Conservation (phyloP, 2,888 invertebrate species). For the Lordiphosa andalusiaca region DNA sequence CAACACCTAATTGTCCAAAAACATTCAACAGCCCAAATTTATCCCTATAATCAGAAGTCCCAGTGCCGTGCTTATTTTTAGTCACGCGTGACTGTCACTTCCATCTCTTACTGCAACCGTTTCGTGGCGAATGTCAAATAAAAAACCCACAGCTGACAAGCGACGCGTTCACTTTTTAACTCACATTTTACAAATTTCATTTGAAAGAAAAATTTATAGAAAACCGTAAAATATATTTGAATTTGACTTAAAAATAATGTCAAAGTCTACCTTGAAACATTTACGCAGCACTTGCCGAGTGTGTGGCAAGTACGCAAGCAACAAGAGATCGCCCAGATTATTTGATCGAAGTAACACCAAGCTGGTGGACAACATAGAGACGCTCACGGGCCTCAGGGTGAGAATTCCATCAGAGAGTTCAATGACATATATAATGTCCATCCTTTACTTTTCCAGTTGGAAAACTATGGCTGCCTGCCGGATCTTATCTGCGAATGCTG, state of each 20-base stretch:
- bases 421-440: not conserved
- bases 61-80: not conserved
- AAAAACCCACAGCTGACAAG: conserved; percentile 24
- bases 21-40: too few species aligned
- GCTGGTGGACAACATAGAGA: conserved; percentile 48
- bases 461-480: conserved; percentile 42
- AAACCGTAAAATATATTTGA: not conserved
- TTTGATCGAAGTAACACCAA: conserved; percentile 51
- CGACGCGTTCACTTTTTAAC: conserved; percentile 41
- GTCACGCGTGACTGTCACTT: conserved; percentile 1
- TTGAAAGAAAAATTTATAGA: not conserved
- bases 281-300: conserved; percentile 62
- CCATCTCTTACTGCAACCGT: not conserved
- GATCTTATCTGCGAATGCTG: conserved; percentile 64
- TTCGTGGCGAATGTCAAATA: conserved; percentile 13
- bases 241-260: conserved; percentile 31
- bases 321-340: conserved; percentile 57
- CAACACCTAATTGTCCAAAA: too few species aligned
- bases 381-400: conserved; percentile 54
- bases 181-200: not conserved
- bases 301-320: conserved; percentile 61
- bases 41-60: too few species aligned
- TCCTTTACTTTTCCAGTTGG: conserved; percentile 30
- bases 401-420: conserved; percentile 1
- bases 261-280: conserved; percentile 49